Evolutionary conservation across 2,888 invertebrate genomes (phyloP).

Genomic region (Parochlus steinenii): DNA sequence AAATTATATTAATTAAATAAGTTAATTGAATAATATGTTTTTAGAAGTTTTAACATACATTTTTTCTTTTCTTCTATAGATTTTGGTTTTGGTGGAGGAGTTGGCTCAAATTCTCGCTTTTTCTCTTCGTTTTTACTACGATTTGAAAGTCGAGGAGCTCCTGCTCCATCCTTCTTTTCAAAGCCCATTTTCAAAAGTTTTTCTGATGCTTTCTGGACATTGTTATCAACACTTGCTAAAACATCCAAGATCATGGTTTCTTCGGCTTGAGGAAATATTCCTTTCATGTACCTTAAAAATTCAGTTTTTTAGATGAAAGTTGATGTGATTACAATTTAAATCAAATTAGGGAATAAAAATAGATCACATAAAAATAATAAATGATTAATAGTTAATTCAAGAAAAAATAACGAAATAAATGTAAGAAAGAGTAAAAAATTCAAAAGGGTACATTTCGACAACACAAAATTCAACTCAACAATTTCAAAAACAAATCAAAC

Average conservation of each 20-base stretch:
- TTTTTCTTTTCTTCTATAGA: conserved; percentile 50
- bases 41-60: conserved; percentile 36
- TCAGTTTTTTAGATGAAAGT: conserved; percentile 2
- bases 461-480: not conserved
- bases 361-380: conserved; percentile 10
- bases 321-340: not conserved
- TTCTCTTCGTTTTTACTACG: conserved; percentile 30
- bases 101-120: conserved; percentile 18
- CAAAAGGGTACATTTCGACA: not conserved
- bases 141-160: conserved; percentile 34
- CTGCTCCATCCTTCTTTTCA: conserved; percentile 55
- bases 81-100: conserved; percentile 42
- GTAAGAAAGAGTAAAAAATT: not conserved
- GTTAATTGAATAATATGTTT: not conserved
- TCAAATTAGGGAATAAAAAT: conserved; percentile 2
- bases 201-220: conserved; percentile 77
- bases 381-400: conserved; percentile 1
- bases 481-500: conserved; percentile 13
- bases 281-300: conserved; percentile 66
- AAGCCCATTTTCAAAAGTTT: conserved; percentile 66
- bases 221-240: conserved; percentile 72
- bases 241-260: conserved; percentile 73
- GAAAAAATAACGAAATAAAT: conserved; percentile 4
- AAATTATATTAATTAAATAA: conserved; percentile 17
- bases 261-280: conserved; percentile 78